phyloP scores from a whole-genome alignment of 2,113 vertebrate genomes.

The Actenoides hombroni region DNA sequence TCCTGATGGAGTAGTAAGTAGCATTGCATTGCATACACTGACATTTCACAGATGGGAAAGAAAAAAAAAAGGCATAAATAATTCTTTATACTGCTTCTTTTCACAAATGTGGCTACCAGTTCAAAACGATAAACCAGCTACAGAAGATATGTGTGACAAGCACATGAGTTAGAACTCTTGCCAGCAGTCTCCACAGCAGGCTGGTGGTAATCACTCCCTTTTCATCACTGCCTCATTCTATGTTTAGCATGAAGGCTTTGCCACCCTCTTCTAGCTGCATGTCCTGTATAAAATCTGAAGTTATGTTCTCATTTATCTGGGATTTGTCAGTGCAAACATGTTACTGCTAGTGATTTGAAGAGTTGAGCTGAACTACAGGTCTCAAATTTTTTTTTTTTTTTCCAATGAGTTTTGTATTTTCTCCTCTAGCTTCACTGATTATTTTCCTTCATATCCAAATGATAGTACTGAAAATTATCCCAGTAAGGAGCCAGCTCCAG shows the following conservation, averaged over 20 bases:
- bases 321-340: background rate
- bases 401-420: background rate
- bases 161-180: background rate
- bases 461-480: background rate
- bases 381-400: background rate
- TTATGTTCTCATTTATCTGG: slow-evolving; percentile 2
- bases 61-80: background rate
- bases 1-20: background rate
- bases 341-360: background rate
- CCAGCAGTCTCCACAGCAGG: slow-evolving; percentile 15
- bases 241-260: background rate
- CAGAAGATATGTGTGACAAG: background rate
- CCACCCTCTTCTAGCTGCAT: background rate
- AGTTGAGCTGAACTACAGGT: background rate
- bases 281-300: slow-evolving; percentile 3
- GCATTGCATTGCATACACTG: background rate
- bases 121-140: background rate
- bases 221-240: slow-evolving; percentile 6
- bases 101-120: background rate
- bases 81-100: background rate
- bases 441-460: background rate
- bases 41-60: background rate
- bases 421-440: background rate
- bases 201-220: background rate
- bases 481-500: background rate